These are phyloP conservation scores for Hipparchia semele DNA, from an alignment of 2,888 invertebrate genomes.

Conservation along the genomic window DNA sequence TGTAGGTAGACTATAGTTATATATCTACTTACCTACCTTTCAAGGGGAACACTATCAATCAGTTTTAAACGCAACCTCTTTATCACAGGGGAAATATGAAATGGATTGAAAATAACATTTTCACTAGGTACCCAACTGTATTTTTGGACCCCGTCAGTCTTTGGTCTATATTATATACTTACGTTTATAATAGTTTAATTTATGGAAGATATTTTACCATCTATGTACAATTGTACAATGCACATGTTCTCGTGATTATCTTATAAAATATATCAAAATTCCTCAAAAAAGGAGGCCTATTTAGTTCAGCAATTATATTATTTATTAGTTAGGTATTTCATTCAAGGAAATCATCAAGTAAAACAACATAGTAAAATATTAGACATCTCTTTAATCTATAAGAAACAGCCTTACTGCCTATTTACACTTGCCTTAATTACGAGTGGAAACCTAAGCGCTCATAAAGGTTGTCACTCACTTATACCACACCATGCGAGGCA, in stretches of 20 bases:
- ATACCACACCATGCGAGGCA: not conserved
- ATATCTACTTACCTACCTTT: not conserved
- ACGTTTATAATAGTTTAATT: too few relatives aligned
- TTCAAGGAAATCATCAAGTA: not conserved
- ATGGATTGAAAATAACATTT: constrained; percentile 27
- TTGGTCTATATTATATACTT: too few relatives aligned
- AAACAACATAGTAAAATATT: constrained; percentile 42
- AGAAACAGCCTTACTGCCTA: constrained; percentile 59
- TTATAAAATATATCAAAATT: not conserved
- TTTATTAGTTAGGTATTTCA: too few relatives aligned
- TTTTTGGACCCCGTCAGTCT: too few relatives aligned
- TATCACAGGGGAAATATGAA: constrained; percentile 32
- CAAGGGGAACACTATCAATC: constrained; percentile 45
- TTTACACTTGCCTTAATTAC: constrained; percentile 6
- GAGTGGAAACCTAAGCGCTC: not conserved
- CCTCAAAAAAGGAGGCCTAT: too few relatives aligned
- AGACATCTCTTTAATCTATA: constrained; percentile 64
- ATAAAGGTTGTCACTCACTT: not conserved
- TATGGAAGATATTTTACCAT: too few relatives aligned
- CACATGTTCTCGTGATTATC: not conserved
- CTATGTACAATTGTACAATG: too few relatives aligned
- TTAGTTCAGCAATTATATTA: too few relatives aligned
- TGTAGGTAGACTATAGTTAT: not conserved
- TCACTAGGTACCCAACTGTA: too few relatives aligned
- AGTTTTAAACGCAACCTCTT: constrained; percentile 49